Evolutionary conservation across 2,113 vertebrate genomes (phyloP), one percentile per base, ranked within the genome.

Genomic region (Seriola dumerili): DNA sequence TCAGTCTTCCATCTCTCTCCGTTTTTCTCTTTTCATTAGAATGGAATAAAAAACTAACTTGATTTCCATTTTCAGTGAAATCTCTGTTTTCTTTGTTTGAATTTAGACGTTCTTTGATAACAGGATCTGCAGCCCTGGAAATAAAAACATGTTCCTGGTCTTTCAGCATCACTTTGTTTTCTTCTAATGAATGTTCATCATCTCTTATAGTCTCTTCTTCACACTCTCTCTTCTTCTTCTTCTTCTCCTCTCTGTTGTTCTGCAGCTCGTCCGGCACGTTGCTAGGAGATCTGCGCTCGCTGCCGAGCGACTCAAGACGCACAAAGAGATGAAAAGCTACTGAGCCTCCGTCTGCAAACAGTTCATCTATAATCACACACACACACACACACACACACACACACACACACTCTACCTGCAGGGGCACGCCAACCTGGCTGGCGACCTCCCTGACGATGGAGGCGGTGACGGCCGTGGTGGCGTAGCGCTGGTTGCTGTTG

Each of bases 401-500:
- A 19, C 46, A 6, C 46, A 19, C 46, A 19, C 46, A 19, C 46
- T 0, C 91, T 87, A 99, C 98, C 97, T 99, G 98, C 87, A 99
- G 93, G 8, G 97, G 97, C 34, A 99, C 96, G 0, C 82, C 91
- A 0, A 98, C 96, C 0, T 19, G 89, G 4, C 64, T 63, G 0
- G 97, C 98, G 1, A 99, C 95, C 88, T 98, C 97, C 65, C 97
- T 92, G 82, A 99, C 71, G 10, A 99, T 14, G 0, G 97, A 94
- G 83, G 98, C 97, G 0, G 97, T 98, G 80, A 99, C 95, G 0
- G 97, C 97, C 0, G 97, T 99, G 1, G 97, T 99, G 80, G 98
- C 97, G 0, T 99, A 99, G 78, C 98, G 97, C 84, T 99, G 98
- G 90, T 97, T 98, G 88, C 96, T 98, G 95, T 99, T 99, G 93